phyloP scores from a whole-genome alignment of 2,888 invertebrate species.

The Nebria brevicollis region DNA sequence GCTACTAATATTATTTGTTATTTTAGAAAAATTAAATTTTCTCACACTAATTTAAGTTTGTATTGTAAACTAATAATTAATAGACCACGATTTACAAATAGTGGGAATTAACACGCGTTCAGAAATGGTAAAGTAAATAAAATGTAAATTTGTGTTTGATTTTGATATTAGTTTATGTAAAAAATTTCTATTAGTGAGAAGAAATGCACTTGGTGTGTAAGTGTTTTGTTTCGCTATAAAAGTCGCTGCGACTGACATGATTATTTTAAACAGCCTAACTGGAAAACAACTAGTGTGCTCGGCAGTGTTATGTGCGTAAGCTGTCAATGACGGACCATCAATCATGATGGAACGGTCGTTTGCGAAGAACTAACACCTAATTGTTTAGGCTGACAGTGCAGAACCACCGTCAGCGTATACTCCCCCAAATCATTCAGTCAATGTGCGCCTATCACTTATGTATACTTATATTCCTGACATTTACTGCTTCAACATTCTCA shows the following conservation, averaged over 20 bases:
- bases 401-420: constrained; percentile 16
- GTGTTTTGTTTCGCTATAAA: constrained; percentile 10
- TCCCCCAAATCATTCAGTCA: constrained; percentile 14
- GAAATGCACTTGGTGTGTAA: neutral
- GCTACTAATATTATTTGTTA: too few relatives aligned
- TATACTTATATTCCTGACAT: neutral
- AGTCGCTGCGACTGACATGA: neutral
- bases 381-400: constrained; percentile 40
- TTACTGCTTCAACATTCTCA: neutral
- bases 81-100: too few relatives aligned
- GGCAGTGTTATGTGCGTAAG: neutral
- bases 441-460: constrained; percentile 25
- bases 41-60: too few relatives aligned
- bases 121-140: too few relatives aligned
- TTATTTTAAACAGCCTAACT: neutral
- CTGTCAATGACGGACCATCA: neutral
- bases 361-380: constrained; percentile 29
- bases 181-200: too few relatives aligned
- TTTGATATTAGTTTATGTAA: too few relatives aligned
- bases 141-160: too few relatives aligned
- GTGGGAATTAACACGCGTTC: too few relatives aligned
- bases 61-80: too few relatives aligned
- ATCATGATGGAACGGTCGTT: constrained; percentile 2
- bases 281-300: neutral
- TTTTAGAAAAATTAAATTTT: too few relatives aligned